A percentile compares a stretch with the other conserved stretches of the same genome.
These are phyloP conservation scores for Perizoma flavofasciatum DNA, from an alignment of 2,888 invertebrate species.

Conservation along the genomic window DNA sequence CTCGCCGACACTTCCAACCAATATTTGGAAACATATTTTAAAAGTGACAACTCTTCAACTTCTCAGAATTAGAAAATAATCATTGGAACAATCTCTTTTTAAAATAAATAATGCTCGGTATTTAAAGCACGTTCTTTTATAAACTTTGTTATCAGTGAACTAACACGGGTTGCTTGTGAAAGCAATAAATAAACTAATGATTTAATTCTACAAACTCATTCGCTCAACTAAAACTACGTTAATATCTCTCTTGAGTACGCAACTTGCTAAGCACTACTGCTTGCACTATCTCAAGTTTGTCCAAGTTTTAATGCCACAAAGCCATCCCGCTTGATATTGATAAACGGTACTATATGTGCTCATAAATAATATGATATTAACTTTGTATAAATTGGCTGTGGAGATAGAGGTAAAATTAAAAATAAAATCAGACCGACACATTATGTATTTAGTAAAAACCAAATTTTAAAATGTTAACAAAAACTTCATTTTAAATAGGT, in stretches of 20 bases:
- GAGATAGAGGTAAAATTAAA: too few relatives aligned
- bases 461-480: too few relatives aligned
- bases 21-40: constrained; percentile 68
- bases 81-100: not conserved
- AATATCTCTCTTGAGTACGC: constrained; percentile 40
- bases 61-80: not conserved
- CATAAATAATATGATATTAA: constrained; percentile 32
- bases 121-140: too few relatives aligned
- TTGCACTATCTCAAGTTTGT: constrained; percentile 41
- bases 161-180: constrained; percentile 7
- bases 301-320: constrained; percentile 43
- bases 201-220: constrained; percentile 34
- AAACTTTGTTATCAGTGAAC: not conserved
- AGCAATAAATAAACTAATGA: constrained; percentile 37
- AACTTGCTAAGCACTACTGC: constrained; percentile 41
- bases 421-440: too few relatives aligned
- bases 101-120: too few relatives aligned
- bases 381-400: constrained; percentile 13
- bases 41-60: constrained; percentile 36
- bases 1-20: constrained; percentile 64
- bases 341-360: constrained; percentile 37
- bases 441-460: too few relatives aligned
- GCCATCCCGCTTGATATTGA: constrained; percentile 39
- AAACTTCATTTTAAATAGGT: too few relatives aligned
- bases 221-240: constrained; percentile 39